phyloP scores from a whole-genome alignment of 2,888 invertebrate species.

The Prosapia bicincta region DNA sequence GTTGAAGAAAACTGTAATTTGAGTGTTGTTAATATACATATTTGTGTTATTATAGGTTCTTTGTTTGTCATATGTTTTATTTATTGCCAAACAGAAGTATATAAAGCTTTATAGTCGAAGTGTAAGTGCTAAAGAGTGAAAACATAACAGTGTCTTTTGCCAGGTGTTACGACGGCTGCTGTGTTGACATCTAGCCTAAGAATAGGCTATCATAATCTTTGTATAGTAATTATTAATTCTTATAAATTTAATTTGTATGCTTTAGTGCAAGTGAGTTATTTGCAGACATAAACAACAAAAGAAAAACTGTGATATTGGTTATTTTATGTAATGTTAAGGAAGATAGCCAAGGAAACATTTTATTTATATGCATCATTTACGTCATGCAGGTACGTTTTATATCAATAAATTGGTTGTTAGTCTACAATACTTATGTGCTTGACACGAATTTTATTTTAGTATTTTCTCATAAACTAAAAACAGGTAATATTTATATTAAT shows the following conservation, averaged over 20 bases:
- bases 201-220: background rate
- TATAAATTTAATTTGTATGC: background rate
- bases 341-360: conserved; percentile 24
- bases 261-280: background rate
- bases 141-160: conserved; percentile 33
- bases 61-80: conserved; percentile 7
- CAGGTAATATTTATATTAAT: too few species aligned
- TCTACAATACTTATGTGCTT: background rate
- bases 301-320: background rate
- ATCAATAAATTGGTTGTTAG: background rate
- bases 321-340: conserved; percentile 34
- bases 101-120: background rate
- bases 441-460: background rate
- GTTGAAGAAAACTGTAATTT: conserved; percentile 19
- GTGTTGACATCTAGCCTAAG: conserved; percentile 32
- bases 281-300: background rate
- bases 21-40: conserved; percentile 18
- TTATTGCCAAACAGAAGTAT: conserved; percentile 4
- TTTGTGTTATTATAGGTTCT: conserved; percentile 10
- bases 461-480: background rate
- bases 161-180: conserved; percentile 32
- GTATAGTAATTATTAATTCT: background rate
- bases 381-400: conserved; percentile 41
- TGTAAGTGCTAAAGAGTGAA: conserved; percentile 19
- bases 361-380: conserved; percentile 40